Evolutionary conservation across 1,140 invertebrate genomes (phyloP).

Genomic region (Zaprionus vittiger): DNA sequence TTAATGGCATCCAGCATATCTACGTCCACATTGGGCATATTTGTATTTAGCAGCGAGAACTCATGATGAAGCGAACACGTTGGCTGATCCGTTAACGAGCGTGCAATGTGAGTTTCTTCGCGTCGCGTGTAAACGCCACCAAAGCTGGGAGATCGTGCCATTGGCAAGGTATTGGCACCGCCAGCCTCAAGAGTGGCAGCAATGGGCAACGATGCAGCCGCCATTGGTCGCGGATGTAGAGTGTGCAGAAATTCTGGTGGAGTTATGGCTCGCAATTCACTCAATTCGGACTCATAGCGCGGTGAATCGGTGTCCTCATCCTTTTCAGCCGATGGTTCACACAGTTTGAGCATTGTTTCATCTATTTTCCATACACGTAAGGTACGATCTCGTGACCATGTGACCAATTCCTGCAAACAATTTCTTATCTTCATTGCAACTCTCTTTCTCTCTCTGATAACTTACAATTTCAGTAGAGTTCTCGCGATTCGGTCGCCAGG

Average conservation of each 20-base stretch:
- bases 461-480: conserved; percentile 72
- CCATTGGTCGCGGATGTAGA: conserved; percentile 54
- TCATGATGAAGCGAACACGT: conserved; percentile 91
- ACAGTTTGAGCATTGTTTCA: conserved; percentile 91
- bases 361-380: conserved; percentile 96
- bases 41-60: conserved; percentile 93
- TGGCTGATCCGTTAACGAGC: conserved; percentile 84
- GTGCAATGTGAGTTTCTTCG: conserved; percentile 75
- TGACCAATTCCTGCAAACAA: conserved; percentile 92
- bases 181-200: conserved; percentile 41
- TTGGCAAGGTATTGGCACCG: conserved; percentile 54
- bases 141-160: conserved; percentile 72
- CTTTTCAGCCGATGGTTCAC: conserved; percentile 83
- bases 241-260: conserved; percentile 62
- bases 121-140: conserved; percentile 51
- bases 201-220: conserved; percentile 65
- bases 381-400: conserved; percentile 97
- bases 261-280: conserved; percentile 56
- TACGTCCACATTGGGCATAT: conserved; percentile 93
- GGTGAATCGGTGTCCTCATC: conserved; percentile 50
- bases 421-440: not conserved
- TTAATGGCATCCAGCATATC: conserved; percentile 89
- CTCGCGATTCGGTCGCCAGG: conserved; percentile 90
- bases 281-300: conserved; percentile 59
- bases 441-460: not conserved